These are phyloP conservation scores for Archocentrus centrarchus DNA, from an alignment of 2,113 vertebrate genomes.

Conservation along the genomic window DNA sequence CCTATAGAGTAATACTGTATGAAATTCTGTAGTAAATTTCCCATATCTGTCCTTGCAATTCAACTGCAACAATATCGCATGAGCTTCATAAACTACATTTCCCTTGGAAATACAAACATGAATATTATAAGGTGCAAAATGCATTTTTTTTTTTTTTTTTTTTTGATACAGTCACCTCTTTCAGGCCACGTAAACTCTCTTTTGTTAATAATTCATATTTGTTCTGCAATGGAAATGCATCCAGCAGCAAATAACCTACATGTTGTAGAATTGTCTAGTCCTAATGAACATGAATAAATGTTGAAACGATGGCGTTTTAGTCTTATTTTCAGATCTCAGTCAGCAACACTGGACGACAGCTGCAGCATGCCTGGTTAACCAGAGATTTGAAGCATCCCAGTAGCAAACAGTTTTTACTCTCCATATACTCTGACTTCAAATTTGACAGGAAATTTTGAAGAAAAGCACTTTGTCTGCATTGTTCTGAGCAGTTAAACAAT, in stretches of 20 bases:
- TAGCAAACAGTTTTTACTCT: not conserved
- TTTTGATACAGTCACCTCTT: slow-evolving; percentile 70
- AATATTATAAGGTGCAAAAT: slow-evolving; percentile 83
- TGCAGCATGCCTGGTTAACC: slow-evolving; percentile 41
- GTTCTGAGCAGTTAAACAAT: not conserved
- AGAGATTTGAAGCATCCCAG: slow-evolving; percentile 1
- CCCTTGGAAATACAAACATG: slow-evolving; percentile 86
- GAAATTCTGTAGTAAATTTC: slow-evolving; percentile 75
- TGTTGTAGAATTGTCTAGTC: slow-evolving; percentile 19
- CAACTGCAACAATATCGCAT: slow-evolving; percentile 87
- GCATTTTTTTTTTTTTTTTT: slow-evolving; percentile 75
- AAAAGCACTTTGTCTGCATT: not conserved
- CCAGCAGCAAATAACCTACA: slow-evolving; percentile 63
- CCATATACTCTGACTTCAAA: not conserved
- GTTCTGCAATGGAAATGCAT: slow-evolving; percentile 74
- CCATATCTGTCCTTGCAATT: slow-evolving; percentile 88
- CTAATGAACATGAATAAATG: slow-evolving; percentile 42
- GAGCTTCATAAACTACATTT: slow-evolving; percentile 86
- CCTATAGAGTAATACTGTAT: slow-evolving; percentile 51
- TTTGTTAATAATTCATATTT: slow-evolving; percentile 71
- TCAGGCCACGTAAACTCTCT: slow-evolving; percentile 53
- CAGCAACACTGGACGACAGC: slow-evolving; percentile 61
- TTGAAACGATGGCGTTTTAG: slow-evolving; percentile 11
- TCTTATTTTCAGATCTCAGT: slow-evolving; percentile 47
- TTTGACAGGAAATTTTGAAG: not conserved